These are phyloP conservation scores for Lithophane socia DNA, from an alignment of 2,888 invertebrate species.

Conservation along the genomic window DNA sequence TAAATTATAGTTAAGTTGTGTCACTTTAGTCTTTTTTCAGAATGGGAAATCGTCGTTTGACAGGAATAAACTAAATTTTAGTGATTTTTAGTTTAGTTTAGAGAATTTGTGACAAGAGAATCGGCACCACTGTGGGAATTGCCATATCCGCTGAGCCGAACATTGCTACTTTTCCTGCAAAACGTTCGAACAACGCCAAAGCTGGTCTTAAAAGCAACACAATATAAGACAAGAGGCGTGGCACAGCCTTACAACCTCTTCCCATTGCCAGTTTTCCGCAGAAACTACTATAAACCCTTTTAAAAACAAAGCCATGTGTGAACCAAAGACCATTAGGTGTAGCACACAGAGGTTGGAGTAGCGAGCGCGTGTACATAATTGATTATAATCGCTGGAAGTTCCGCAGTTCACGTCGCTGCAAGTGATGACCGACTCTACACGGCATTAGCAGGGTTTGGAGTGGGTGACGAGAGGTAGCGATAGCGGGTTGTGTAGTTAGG, in stretches of 20 bases:
- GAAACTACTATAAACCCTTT: constrained; percentile 40
- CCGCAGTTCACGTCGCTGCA: constrained; percentile 72
- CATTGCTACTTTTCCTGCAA: not conserved
- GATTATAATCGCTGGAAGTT: constrained; percentile 75
- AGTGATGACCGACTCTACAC: constrained; percentile 72
- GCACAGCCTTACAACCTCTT: not conserved
- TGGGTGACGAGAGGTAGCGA: constrained; percentile 40
- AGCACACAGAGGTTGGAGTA: constrained; percentile 29
- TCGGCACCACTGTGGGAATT: too few species aligned
- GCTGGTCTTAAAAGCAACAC: constrained; percentile 11
- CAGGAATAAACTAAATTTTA: too few species aligned
- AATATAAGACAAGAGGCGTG: constrained; percentile 27
- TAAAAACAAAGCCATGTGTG: constrained; percentile 49
- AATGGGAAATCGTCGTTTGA: too few species aligned
- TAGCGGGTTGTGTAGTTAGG: not conserved
- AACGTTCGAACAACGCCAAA: not conserved
- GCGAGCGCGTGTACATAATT: constrained; percentile 75
- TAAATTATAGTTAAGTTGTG: too few species aligned
- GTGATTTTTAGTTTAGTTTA: too few species aligned
- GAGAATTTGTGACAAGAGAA: too few species aligned
- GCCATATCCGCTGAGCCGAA: not conserved
- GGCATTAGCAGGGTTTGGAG: constrained; percentile 47
- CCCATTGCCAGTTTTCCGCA: constrained; percentile 3
- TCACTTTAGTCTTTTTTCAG: too few species aligned
- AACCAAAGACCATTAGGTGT: constrained; percentile 40